Conservation (phyloP, 2,113 vertebrate species). For the Catharus fuscescens region DNA sequence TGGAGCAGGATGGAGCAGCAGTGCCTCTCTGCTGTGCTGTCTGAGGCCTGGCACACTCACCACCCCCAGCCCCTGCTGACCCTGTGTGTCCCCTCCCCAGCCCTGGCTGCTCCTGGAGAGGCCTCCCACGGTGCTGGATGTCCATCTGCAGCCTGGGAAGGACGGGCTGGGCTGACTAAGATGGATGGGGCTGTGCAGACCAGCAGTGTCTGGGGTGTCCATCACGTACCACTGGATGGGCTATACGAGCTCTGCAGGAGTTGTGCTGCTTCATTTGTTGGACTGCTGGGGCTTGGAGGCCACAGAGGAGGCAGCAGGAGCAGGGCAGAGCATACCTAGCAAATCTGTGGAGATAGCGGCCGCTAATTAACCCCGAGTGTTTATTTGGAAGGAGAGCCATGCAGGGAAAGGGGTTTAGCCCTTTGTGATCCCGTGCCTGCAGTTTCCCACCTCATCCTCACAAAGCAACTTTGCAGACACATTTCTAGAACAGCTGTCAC, state of each 20-base stretch:
- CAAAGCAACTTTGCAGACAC: not conserved
- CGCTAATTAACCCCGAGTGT: conserved; percentile 42
- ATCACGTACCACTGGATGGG: conserved; percentile 41
- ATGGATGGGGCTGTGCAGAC: conserved; percentile 27
- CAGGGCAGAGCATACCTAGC: not conserved
- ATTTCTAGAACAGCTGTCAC: not conserved
- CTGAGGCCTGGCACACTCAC: not conserved
- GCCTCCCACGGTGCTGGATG: conserved; percentile 31
- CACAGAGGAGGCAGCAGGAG: conserved; percentile 43
- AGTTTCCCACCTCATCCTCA: rapidly evolving
- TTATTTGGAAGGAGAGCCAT: conserved; percentile 26
- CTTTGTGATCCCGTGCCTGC: not conserved
- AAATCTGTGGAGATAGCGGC: not conserved
- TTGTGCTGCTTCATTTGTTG: not conserved
- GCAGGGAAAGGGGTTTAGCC: not conserved
- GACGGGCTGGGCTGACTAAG: not conserved
- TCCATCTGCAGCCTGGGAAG: not conserved
- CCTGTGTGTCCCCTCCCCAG: not conserved
- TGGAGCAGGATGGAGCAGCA: not conserved
- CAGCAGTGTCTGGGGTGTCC: conserved; percentile 15
- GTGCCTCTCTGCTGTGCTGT: conserved; percentile 40
- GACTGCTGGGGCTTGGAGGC: conserved; percentile 14
- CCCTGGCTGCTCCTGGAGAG: not conserved
- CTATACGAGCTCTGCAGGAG: conserved; percentile 11
- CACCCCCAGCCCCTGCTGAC: not conserved